phyloP scores from a whole-genome alignment of 2,113 vertebrate species.

The Ailuropoda melanoleuca region DNA sequence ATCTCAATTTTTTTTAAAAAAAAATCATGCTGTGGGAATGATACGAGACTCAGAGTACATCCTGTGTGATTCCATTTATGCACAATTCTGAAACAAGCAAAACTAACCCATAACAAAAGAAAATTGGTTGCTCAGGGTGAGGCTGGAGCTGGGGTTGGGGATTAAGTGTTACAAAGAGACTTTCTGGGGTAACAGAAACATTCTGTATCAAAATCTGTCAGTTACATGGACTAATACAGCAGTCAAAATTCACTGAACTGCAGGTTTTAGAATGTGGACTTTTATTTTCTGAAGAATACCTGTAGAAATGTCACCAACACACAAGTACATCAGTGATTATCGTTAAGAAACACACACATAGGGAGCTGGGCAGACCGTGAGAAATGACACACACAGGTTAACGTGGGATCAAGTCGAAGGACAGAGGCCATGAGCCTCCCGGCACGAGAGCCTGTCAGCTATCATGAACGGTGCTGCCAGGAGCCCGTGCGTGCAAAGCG shows the following conservation, averaged over 20 bases:
- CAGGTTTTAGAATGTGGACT: neutral
- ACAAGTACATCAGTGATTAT: neutral
- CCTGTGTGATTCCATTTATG: neutral
- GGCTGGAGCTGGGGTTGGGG: neutral
- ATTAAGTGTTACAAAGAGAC: neutral
- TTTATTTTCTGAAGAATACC: neutral
- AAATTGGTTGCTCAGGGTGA: neutral
- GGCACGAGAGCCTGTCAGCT: neutral
- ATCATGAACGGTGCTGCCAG: neutral
- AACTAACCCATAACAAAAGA: neutral
- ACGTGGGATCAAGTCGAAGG: neutral
- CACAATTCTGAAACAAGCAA: neutral
- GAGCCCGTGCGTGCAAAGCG: too few relatives aligned
- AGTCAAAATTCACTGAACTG: neutral
- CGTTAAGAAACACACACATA: neutral
- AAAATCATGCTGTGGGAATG: neutral
- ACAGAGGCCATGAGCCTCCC: neutral
- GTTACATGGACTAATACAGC: neutral
- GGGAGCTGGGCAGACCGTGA: accelerated
- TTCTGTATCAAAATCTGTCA: neutral
- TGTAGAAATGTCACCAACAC: neutral
- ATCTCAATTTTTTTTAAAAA: too few relatives aligned
- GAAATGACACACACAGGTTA: neutral
- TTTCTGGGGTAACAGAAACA: neutral
- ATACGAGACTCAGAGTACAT: neutral